Evolutionary conservation across 2,888 invertebrate genomes (phyloP).

Genomic region (Pristionchus arcanus): DNA sequence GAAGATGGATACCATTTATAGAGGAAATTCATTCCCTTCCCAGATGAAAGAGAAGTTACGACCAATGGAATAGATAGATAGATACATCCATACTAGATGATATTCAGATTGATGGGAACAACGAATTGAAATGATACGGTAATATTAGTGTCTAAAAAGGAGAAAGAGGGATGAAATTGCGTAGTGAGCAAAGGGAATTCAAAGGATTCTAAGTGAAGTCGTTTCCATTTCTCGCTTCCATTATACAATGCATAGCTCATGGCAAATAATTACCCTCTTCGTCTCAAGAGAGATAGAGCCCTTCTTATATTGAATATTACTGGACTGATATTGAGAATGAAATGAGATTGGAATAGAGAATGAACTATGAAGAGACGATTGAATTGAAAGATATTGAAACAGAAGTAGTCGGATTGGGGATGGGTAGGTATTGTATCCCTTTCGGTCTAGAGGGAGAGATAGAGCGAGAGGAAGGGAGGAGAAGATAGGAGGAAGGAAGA

Average conservation of each 20-base stretch:
- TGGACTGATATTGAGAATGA: not conserved
- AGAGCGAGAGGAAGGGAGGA: not conserved
- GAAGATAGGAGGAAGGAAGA: constrained; percentile 51
- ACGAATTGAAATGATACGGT: not conserved
- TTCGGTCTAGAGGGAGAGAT: not conserved
- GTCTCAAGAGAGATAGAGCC: not conserved
- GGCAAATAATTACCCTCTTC: constrained; percentile 14
- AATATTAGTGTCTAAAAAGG: not conserved
- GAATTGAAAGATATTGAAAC: constrained; percentile 13
- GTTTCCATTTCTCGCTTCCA: constrained; percentile 21
- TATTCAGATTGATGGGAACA: not conserved
- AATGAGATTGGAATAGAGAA: not conserved
- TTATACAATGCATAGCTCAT: constrained; percentile 42
- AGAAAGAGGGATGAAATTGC: not conserved
- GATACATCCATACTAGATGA: not conserved
- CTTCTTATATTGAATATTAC: constrained; percentile 4
- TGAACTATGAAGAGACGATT: not conserved
- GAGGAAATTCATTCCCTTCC: constrained; percentile 12
- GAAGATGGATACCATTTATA: constrained; percentile 5
- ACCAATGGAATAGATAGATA: not conserved
- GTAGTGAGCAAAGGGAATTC: not conserved
- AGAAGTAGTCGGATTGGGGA: constrained; percentile 47
- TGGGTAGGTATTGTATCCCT: constrained; percentile 22
- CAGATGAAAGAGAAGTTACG: not conserved
- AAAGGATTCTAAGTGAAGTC: not conserved